phyloP scores from a whole-genome alignment of 2,797 vertebrate species.

The Echiichthys vipera region DNA sequence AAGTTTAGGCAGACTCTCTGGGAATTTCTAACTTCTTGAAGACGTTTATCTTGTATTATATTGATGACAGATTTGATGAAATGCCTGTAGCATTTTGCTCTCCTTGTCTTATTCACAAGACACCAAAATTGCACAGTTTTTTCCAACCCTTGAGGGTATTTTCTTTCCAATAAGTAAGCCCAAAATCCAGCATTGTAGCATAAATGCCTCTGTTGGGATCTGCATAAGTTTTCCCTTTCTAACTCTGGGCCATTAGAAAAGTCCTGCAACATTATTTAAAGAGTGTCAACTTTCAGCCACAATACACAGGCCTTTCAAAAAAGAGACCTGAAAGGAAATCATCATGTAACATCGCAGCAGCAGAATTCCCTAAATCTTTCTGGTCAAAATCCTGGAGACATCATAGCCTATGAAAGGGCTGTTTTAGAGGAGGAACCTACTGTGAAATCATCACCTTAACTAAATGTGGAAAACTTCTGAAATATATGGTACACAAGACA shows the following conservation, averaged over 20 bases:
- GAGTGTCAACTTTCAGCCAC: slow-evolving; percentile 56
- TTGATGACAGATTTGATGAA: slow-evolving; percentile 30
- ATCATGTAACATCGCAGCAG: slow-evolving; percentile 30
- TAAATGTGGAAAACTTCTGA: slow-evolving; percentile 27
- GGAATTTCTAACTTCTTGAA: slow-evolving; percentile 22
- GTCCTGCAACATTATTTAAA: slow-evolving; percentile 48
- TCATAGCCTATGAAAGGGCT: slow-evolving; percentile 18
- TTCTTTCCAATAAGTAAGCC: slow-evolving; percentile 21
- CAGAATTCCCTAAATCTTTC: slow-evolving; percentile 35
- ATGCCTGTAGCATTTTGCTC: slow-evolving; percentile 22
- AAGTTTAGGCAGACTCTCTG: slow-evolving; percentile 16
- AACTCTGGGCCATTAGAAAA: slow-evolving; percentile 43
- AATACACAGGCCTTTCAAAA: slow-evolving; percentile 29
- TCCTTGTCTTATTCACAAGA: slow-evolving; percentile 6
- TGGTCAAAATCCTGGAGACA: slow-evolving; percentile 30
- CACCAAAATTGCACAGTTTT: slow-evolving; percentile 12
- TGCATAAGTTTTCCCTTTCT: slow-evolving; percentile 24
- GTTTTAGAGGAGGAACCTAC: slow-evolving; percentile 44
- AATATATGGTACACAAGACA: slow-evolving; percentile 15
- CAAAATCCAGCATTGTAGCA: slow-evolving; percentile 28
- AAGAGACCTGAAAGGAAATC: slow-evolving; percentile 37
- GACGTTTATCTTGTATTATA: slow-evolving; percentile 1
- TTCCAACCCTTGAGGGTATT: slow-evolving; percentile 17
- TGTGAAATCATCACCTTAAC: slow-evolving; percentile 31
- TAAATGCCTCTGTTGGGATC: slow-evolving; percentile 16